Conservation (phyloP, 2,888 invertebrate genomes). For the Tiphia femorata region DNA sequence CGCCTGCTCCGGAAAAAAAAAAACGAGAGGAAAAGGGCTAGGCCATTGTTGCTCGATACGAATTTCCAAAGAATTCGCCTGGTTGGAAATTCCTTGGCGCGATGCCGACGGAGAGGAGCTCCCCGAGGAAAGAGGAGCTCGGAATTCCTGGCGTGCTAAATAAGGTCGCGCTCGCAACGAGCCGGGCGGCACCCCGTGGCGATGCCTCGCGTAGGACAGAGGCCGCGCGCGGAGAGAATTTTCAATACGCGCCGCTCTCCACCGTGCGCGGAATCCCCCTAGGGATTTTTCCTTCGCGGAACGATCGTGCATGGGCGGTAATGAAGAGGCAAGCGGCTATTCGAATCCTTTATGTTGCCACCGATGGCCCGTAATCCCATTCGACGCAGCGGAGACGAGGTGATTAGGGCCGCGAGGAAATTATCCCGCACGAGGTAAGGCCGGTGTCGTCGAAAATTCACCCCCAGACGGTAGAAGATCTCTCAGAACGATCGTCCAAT, state of each 20-base stretch:
- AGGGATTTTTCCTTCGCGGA: background rate
- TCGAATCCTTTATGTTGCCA: too few species aligned
- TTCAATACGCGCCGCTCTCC: too few species aligned
- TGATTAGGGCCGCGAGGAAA: too few species aligned
- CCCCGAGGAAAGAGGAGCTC: constrained; percentile 17
- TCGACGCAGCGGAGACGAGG: too few species aligned
- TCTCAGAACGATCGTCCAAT: too few species aligned
- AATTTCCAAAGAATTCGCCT: constrained; percentile 41
- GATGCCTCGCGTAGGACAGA: constrained; percentile 12
- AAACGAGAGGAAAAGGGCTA: constrained; percentile 33
- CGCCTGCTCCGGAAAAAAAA: constrained; percentile 21
- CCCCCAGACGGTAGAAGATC: too few species aligned
- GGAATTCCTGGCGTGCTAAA: constrained; percentile 43
- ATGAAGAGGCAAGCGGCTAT: too few species aligned
- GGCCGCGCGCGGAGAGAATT: constrained; percentile 11
- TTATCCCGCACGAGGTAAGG: too few species aligned
- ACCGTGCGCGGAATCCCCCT: background rate
- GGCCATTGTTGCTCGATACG: constrained; percentile 34
- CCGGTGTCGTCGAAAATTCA: too few species aligned
- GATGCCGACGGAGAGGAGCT: constrained; percentile 27
- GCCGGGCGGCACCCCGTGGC: constrained; percentile 24
- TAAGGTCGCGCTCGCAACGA: constrained; percentile 35
- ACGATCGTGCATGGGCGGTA: too few species aligned
- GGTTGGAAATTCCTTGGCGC: constrained; percentile 35
- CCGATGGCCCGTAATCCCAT: too few species aligned